phyloP scores from a whole-genome alignment of 2,797 vertebrate species.

The Galagoides demidoff region DNA sequence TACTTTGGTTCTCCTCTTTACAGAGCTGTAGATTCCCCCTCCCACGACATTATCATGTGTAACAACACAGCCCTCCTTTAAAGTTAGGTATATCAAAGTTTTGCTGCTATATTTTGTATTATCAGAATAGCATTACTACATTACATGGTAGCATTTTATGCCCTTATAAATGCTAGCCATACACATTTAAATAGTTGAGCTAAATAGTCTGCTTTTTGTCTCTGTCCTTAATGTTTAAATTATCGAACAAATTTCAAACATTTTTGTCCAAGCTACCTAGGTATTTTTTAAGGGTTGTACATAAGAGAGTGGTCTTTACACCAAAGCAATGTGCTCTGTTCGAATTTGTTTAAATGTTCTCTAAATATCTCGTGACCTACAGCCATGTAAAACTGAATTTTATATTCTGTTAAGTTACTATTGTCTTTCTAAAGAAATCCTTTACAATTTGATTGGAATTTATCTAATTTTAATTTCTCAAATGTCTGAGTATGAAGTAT shows the following conservation, averaged over 20 bases:
- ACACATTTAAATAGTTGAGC: background rate
- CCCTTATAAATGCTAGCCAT: background rate
- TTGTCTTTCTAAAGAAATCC: conserved; percentile 7
- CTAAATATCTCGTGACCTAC: background rate
- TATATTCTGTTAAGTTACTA: background rate
- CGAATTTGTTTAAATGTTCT: background rate
- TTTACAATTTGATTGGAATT: background rate
- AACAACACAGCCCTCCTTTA: background rate
- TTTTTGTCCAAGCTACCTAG: background rate
- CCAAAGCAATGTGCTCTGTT: background rate
- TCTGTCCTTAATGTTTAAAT: background rate
- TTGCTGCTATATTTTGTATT: background rate
- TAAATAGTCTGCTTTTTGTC: background rate
- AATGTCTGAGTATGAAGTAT: background rate
- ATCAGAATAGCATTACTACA: background rate
- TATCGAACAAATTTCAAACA: background rate
- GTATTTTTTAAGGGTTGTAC: background rate
- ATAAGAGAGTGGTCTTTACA: background rate
- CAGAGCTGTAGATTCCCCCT: background rate
- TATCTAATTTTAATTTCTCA: conserved; percentile 20
- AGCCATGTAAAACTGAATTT: background rate
- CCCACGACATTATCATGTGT: background rate
- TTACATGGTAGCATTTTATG: background rate
- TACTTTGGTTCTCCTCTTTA: background rate
- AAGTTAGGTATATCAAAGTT: background rate